Percentiles rank a stretch among this genome's conserved stretches.
These are phyloP conservation scores for Sebastes steindachneri DNA, from an alignment of 2,797 vertebrate genomes.

Conservation along the genomic window DNA sequence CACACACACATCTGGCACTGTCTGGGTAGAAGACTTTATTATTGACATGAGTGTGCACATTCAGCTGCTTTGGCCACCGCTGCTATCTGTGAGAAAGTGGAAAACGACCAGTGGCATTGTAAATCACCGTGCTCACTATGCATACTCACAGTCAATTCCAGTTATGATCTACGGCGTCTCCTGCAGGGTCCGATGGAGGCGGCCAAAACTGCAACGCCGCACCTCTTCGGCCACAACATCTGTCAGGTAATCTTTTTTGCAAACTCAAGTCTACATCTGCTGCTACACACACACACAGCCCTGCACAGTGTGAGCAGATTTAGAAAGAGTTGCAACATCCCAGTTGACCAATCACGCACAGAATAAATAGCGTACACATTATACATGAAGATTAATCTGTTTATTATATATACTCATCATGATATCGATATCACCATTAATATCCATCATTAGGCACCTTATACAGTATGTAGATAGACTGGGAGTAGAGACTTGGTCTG, in stretches of 20 bases:
- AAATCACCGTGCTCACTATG: neutral
- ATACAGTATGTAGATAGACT: constrained; percentile 54
- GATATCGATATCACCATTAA: constrained; percentile 65
- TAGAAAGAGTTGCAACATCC: neutral
- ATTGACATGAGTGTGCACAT: neutral
- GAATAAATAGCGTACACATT: constrained; percentile 32
- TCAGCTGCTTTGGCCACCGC: neutral
- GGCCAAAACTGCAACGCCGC: neutral
- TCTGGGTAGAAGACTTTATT: neutral
- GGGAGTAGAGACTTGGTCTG: constrained; percentile 52
- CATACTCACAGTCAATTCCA: neutral
- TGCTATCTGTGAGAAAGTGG: neutral
- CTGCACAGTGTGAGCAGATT: neutral
- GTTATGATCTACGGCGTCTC: constrained; percentile 12
- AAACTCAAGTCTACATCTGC: neutral
- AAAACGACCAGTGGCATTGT: neutral
- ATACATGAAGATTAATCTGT: constrained; percentile 52
- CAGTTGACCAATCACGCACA: neutral
- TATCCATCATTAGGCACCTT: constrained; percentile 76
- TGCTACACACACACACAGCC: neutral
- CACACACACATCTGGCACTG: neutral
- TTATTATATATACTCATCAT: constrained; percentile 75
- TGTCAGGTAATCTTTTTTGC: neutral
- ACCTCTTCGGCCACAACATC: constrained; percentile 1
- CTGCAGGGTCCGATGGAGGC: neutral